Base-by-base conservation (phyloP, 2,797 vertebrate genomes). In the Poeciliopsis paucimaculata region DNA sequence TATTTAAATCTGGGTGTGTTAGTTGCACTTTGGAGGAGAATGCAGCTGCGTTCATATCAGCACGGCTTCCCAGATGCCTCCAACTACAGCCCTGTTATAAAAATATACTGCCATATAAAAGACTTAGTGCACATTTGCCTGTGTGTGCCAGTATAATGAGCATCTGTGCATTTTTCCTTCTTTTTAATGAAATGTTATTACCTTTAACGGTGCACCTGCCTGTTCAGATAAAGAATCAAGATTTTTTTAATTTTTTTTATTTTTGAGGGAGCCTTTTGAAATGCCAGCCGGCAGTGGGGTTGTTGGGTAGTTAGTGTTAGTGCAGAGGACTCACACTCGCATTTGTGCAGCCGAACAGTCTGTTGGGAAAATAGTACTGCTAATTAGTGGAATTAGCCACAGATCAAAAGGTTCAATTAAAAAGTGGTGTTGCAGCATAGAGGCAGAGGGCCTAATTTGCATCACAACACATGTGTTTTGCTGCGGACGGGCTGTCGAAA, bases 331-430 rank as follows among this genome's bases (percentile, higher is more conserved):
- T 64, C 76, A 68, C 62, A 71, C 31, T 73, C n/a, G 62, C 51
- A 73, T 57, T 70, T 71, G 31, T 39, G 64, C 4, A 23, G 77
- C 49, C 57, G 79, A 76, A 89, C 79, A 88, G 86, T 91, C 92
- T 90, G 88, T 76, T 78, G 90, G 90, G 88, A 86, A 91, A 92
- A 86, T 90, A 84, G 87, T 75, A 80, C 78, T 66, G 90, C 92
- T 93, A 94, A 94, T 94, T 94, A 95, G 92, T 83, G 84, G 93
- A 94, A 94, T 94, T 93, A 95, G 91, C 93, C 87, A 89, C 92
- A 94, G 93, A 95, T 94, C 94, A 94, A 93, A 94, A 92, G 91
- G 90, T 93, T 91, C 94, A 94, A 93, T 95, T 94, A 94, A 93
- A 93, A 92, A 90, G 88, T 87, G 87, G 84, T 86, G 90, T 85